These are phyloP conservation scores for Aphrocallistes beatrix DNA, from an alignment of 37 sponge, comb jelly and placozoan species.

Conservation along the genomic window DNA sequence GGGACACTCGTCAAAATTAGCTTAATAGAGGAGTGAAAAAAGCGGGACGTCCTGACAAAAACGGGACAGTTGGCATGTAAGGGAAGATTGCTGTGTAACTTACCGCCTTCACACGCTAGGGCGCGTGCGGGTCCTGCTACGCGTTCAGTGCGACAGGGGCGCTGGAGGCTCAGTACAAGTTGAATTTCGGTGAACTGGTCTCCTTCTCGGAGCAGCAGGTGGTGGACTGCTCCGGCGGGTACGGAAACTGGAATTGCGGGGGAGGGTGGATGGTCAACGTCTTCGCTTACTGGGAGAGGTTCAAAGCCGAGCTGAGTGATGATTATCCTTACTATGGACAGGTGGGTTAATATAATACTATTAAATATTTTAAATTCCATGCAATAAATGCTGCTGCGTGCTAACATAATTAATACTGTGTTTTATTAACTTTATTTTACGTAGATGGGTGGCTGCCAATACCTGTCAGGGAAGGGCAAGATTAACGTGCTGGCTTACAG, in stretches of 20 bases:
- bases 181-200: not conserved
- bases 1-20: too few species aligned
- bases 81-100: too few species aligned
- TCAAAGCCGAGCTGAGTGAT: not conserved
- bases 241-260: not conserved
- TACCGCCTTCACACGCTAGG: too few species aligned
- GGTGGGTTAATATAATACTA: not conserved
- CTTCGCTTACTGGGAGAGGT: not conserved
- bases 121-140: not conserved
- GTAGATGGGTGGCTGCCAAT: not conserved
- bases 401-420: not conserved
- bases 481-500: not conserved
- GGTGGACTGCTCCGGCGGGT: constrained; percentile 1
- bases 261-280: not conserved
- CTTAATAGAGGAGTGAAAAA: too few species aligned
- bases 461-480: not conserved
- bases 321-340: not conserved
- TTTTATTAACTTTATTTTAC: not conserved
- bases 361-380: too few species aligned
- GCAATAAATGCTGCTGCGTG: too few species aligned
- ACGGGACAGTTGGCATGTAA: too few species aligned
- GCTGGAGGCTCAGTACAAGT: not conserved
- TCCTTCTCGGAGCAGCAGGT: constrained; percentile 19
- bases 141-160: constrained; percentile 8
- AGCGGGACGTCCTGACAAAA: too few species aligned